Evolutionary conservation across 2,113 vertebrate genomes (phyloP).

Genomic region (Cygnus atratus): DNA sequence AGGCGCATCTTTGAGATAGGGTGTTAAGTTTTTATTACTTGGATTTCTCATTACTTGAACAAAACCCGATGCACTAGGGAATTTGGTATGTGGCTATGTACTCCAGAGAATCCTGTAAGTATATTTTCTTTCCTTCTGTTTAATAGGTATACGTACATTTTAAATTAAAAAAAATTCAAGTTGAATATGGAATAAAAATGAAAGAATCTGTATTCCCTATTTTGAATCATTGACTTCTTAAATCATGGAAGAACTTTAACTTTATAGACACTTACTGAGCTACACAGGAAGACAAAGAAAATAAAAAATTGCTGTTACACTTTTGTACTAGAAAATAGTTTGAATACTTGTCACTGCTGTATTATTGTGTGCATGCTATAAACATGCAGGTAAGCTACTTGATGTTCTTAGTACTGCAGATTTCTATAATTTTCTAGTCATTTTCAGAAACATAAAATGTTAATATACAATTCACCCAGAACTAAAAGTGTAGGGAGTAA

Average conservation of each 20-base stretch:
- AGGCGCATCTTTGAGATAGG: background rate
- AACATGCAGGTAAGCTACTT: background rate
- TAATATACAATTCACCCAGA: background rate
- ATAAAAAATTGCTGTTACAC: background rate
- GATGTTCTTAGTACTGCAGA: background rate
- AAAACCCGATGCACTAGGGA: background rate
- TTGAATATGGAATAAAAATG: background rate
- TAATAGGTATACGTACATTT: background rate
- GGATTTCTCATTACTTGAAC: background rate
- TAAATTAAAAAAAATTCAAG: background rate
- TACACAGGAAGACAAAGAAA: background rate
- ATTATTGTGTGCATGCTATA: background rate
- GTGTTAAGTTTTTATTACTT: background rate
- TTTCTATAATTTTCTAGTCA: background rate
- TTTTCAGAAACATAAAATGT: background rate
- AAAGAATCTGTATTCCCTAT: background rate
- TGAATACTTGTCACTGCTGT: background rate
- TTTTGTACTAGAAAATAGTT: background rate
- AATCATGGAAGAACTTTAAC: background rate
- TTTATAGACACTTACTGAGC: background rate
- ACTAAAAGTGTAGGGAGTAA: background rate
- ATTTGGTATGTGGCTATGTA: background rate
- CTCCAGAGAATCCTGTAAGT: background rate
- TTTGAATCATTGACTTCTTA: background rate
- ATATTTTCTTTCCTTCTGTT: background rate